phyloP scores from a whole-genome alignment of 2,888 invertebrate genomes.

The Cheilosia variabilis region DNA sequence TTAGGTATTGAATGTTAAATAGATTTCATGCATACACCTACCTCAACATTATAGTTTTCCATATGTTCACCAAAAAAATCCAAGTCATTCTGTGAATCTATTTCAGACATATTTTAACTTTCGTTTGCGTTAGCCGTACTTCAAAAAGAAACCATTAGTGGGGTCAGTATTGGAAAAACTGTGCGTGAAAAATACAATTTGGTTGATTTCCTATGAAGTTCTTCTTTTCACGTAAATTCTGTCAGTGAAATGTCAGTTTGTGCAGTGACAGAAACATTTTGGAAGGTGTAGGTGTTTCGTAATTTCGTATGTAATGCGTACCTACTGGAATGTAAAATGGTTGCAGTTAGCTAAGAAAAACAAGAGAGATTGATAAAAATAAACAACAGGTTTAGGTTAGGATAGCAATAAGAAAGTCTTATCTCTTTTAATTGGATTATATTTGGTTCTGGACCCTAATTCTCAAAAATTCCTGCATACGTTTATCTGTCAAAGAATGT shows the following conservation, averaged over 20 bases:
- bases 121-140: conserved; percentile 7
- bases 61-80: conserved; percentile 83
- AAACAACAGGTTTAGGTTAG: no score
- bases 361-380: no score
- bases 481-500: no score
- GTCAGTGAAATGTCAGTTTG: conserved; percentile 38
- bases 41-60: conserved; percentile 84
- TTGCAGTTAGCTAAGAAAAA: no score
- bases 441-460: no score
- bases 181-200: conserved; percentile 3
- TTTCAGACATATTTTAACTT: conserved; percentile 50
- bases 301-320: no score
- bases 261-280: conserved; percentile 37
- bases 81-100: conserved; percentile 66
- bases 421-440: no score
- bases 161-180: conserved; percentile 1
- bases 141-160: conserved; percentile 38
- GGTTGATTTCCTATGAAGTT: conserved; percentile 24
- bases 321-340: background rate
- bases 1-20: background rate
- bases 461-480: no score
- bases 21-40: conserved; percentile 70
- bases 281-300: conserved; percentile 4
- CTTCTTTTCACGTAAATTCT: conserved; percentile 15
- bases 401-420: no score